Evolutionary conservation across 2,797 vertebrate genomes (phyloP).

Genomic region (Eptatretus atami): DNA sequence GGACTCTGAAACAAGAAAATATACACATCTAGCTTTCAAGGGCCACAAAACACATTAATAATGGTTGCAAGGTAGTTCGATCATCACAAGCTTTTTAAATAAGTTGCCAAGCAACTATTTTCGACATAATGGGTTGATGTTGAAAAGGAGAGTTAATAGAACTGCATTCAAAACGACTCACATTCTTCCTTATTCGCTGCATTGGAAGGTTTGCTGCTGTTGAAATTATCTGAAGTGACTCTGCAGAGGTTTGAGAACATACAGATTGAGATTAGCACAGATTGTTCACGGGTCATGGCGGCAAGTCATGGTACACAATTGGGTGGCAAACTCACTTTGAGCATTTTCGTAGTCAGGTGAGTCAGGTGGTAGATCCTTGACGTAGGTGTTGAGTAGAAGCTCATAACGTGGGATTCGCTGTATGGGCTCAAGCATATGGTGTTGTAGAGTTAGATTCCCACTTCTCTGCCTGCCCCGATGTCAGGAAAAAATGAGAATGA

Average conservation of each 20-base stretch:
- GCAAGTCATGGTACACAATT: background rate
- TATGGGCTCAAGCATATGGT: slow-evolving; percentile 90
- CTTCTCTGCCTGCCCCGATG: slow-evolving; percentile 59
- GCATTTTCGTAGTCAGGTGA: slow-evolving; percentile 51
- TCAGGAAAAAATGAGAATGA: no score
- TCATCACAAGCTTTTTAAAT: no score
- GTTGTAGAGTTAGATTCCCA: slow-evolving; percentile 70
- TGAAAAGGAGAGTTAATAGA: no score
- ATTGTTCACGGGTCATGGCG: background rate
- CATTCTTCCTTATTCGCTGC: slow-evolving; percentile 3
- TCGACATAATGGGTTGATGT: no score
- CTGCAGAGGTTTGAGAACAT: background rate
- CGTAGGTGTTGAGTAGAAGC: slow-evolving; percentile 68
- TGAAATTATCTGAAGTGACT: background rate
- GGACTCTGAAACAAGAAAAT: no score
- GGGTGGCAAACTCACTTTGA: slow-evolving; percentile 23
- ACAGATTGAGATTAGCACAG: background rate
- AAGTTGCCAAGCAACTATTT: no score
- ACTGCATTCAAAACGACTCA: background rate
- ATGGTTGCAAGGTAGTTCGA: no score
- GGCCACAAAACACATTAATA: no score
- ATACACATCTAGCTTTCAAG: no score
- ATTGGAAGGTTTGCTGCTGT: slow-evolving; percentile 3
- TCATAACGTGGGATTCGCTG: slow-evolving; percentile 85
- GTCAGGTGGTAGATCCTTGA: slow-evolving; percentile 56